These are phyloP conservation scores for Galagoides demidoff DNA, from an alignment of 2,797 vertebrate species.

Conservation along the genomic window DNA sequence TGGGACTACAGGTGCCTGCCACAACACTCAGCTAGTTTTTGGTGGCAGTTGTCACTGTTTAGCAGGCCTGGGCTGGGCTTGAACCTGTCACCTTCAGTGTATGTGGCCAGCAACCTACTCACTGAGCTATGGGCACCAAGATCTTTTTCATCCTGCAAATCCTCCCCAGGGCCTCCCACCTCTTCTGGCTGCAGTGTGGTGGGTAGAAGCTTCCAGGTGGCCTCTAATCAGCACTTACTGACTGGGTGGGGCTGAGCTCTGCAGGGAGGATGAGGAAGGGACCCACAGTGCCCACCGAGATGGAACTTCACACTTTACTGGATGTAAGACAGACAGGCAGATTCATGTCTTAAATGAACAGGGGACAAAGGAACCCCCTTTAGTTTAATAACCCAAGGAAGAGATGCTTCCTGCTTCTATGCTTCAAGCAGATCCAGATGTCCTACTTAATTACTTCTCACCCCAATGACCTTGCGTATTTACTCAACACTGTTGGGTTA, in stretches of 20 bases:
- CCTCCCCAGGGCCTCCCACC: background rate
- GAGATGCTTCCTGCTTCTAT: background rate
- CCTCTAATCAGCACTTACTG: too few relatives aligned
- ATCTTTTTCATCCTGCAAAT: background rate
- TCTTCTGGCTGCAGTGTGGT: background rate
- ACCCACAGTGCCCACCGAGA: background rate
- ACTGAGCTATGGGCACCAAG: too few relatives aligned
- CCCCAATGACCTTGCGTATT: background rate
- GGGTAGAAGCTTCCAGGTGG: too few relatives aligned
- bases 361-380: background rate
- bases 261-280: background rate
- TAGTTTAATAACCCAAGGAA: background rate
- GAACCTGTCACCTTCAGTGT: too few relatives aligned
- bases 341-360: background rate
- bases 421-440: background rate
- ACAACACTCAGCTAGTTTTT: too few relatives aligned
- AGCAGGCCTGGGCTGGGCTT: too few relatives aligned
- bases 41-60: too few relatives aligned
- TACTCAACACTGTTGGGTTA: background rate
- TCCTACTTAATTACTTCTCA: background rate
- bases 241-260: background rate
- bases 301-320: background rate
- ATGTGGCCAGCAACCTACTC: too few relatives aligned
- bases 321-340: background rate
- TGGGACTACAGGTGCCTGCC: too few relatives aligned